Evolutionary conservation across 2,888 invertebrate species (phyloP), one percentile per base, ranked within the genome.

Genomic region (Athetis lepigone): DNA sequence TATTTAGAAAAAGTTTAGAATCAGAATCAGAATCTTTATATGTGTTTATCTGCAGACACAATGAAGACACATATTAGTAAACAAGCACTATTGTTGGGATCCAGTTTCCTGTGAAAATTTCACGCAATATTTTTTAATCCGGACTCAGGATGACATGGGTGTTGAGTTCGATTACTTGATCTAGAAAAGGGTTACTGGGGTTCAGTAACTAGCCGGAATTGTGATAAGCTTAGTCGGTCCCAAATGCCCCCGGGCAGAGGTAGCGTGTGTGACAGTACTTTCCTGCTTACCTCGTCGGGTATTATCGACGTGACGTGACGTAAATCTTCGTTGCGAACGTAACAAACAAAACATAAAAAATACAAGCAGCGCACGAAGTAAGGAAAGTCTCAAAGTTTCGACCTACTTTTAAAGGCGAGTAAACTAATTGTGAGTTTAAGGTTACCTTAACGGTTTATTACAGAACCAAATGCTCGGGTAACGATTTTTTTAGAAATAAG

Each of bases 361-460:
- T 37, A 16, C 7, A 37, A 37, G 6, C 1, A 37, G 37, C n/a
- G 37, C 37, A 37, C 37, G 7, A 16, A 37, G n/a, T 33, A 33
- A 37, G 11, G n/a, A 43, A n/a, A 43, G 37, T 18, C 16, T 33
- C 16, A 33, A 62, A 70, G 25, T 51, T 43, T 42, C 11, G 49
- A 70, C 16, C 19, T 18, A n/a, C 4, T 33, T 33, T 4, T 16
- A 51, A 52, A 40, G 19, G 45, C 25, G 8, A 7, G n/a, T 1
- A n/a, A 63, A 50, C 57, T 49, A 71, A 66, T 52, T 40, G 37
- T 27, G 11, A 54, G 29, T 55, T 55, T 45, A 73, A 73, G 49
- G 67, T 67, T 50, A 51, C 46, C 25, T 59, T 42, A 70, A 73
- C 45, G 25, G 58, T 54, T 72, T 72, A 55, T 72, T 50, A 72